These are phyloP conservation scores for Puntigrus tetrazona DNA, from an alignment of 2,113 vertebrate species.

Conservation along the genomic window DNA sequence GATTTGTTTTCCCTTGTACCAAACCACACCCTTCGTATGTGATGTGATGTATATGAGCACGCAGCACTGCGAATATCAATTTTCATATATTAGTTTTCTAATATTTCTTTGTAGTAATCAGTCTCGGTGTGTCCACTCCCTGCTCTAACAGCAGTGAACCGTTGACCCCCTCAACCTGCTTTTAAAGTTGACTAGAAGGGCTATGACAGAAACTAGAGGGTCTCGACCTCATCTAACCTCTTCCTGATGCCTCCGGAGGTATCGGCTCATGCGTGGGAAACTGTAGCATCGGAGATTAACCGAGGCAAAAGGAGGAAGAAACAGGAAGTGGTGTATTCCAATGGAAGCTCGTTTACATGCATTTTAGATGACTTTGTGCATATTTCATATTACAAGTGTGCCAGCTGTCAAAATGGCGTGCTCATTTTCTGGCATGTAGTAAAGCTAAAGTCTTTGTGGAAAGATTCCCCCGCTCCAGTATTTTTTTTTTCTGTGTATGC, in stretches of 20 bases:
- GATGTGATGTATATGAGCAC: neutral
- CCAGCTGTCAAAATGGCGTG: neutral
- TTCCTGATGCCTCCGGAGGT: neutral
- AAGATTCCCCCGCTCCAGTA: neutral
- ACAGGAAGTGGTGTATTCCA: conserved; percentile 3
- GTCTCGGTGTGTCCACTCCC: neutral
- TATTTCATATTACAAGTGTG: conserved; percentile 39
- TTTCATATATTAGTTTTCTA: neutral
- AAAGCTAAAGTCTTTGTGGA: neutral
- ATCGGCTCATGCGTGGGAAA: neutral
- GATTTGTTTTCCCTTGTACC: neutral
- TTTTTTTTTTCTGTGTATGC: neutral
- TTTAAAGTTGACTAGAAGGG: neutral
- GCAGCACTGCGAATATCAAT: neutral
- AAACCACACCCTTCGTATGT: neutral
- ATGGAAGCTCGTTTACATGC: conserved; percentile 55
- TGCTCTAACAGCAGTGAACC: neutral
- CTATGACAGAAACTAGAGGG: neutral
- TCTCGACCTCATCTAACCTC: neutral
- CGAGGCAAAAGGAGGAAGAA: neutral
- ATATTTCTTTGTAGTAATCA: neutral
- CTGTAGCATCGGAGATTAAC: neutral
- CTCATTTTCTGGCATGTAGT: neutral
- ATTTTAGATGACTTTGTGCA: conserved; percentile 66
- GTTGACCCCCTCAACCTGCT: neutral